Conservation (phyloP, 2,888 invertebrate genomes). For the Leptinotarsa peninsularis region DNA sequence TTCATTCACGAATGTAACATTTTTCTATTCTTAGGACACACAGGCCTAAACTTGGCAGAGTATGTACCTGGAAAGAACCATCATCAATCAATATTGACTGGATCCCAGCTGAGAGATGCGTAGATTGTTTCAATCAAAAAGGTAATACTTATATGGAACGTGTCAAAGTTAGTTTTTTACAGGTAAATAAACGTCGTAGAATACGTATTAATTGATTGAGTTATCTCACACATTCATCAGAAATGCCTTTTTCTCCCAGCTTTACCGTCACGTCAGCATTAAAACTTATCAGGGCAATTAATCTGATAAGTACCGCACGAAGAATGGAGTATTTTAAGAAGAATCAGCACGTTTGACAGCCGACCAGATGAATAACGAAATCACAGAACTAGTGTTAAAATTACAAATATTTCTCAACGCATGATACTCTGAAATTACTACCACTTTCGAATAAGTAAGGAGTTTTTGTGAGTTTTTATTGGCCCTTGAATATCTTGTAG, state of each 20-base stretch:
- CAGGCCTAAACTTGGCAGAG: background rate
- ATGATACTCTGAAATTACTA: too few relatives aligned
- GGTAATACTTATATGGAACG: background rate
- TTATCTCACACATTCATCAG: constrained; percentile 25
- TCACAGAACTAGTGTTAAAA: background rate
- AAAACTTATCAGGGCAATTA: constrained; percentile 10
- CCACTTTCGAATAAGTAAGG: too few relatives aligned
- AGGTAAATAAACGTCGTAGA: constrained; percentile 21
- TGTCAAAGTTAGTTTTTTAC: constrained; percentile 20
- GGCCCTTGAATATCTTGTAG: too few relatives aligned
- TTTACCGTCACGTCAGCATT: constrained; percentile 20
- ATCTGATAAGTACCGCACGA: constrained; percentile 7
- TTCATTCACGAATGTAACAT: too few relatives aligned
- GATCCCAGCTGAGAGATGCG: background rate
- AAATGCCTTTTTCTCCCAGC: constrained; percentile 24
- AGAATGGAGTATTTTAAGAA: background rate
- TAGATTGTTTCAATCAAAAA: constrained; percentile 17
- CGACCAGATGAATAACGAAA: background rate
- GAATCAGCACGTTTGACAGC: background rate
- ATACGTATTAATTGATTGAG: constrained; percentile 22
- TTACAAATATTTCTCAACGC: too few relatives aligned
- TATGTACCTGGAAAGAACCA: background rate
- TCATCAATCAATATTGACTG: constrained; percentile 10
- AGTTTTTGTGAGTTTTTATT: too few relatives aligned
- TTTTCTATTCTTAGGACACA: too few relatives aligned